These are phyloP conservation scores for Anas bernieri DNA, from an alignment of 2,797 vertebrate genomes.

Conservation along the genomic window DNA sequence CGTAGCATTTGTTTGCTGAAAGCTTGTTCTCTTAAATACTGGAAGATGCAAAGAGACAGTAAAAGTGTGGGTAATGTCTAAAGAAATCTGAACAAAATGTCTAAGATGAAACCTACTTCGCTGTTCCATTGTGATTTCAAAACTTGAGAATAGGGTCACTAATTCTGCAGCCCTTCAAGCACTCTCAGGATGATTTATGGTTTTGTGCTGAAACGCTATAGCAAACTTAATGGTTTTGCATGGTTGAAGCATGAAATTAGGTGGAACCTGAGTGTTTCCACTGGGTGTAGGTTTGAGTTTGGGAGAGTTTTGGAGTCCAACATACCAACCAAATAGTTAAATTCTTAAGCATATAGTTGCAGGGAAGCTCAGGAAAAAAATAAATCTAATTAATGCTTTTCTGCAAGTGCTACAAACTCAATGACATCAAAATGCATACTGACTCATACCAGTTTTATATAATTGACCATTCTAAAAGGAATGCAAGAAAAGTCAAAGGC, in stretches of 20 bases:
- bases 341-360: neutral
- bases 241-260: conserved; percentile 61
- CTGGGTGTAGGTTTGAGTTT: neutral
- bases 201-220: conserved; percentile 35
- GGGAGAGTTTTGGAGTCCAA: neutral
- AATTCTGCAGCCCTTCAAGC: conserved; percentile 28
- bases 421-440: neutral
- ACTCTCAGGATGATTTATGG: conserved; percentile 39
- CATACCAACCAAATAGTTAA: neutral
- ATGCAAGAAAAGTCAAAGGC: neutral
- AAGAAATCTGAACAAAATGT: neutral
- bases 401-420: neutral
- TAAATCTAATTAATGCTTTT: neutral
- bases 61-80: neutral
- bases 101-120: conserved; percentile 18
- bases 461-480: neutral
- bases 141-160: conserved; percentile 48
- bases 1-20: neutral
- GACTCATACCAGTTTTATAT: neutral
- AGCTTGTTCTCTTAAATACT: neutral
- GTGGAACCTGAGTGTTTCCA: conserved; percentile 25
- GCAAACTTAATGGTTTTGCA: conserved; percentile 52
- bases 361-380: neutral
- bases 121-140: conserved; percentile 7
- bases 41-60: neutral